Percentiles rank a stretch among this genome's conserved stretches.
These are phyloP conservation scores for Zaprionus davidi DNA, from an alignment of 1,140 invertebrate species.

Conservation along the genomic window DNA sequence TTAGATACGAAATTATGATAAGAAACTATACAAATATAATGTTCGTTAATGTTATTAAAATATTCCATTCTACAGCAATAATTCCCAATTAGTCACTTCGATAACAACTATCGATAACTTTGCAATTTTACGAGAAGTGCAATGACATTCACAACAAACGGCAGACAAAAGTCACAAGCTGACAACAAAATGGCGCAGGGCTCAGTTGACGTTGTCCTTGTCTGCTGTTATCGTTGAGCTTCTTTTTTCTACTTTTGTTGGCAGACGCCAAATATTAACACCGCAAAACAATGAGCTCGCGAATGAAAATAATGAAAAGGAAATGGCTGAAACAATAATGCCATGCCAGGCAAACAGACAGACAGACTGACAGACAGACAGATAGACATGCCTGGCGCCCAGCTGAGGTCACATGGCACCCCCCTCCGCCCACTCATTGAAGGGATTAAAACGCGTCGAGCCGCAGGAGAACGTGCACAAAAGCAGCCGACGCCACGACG, in stretches of 20 bases:
- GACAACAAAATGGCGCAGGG: constrained; percentile 69
- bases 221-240: constrained; percentile 30
- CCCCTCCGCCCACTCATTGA: neutral
- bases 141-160: constrained; percentile 62
- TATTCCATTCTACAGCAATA: too few species aligned
- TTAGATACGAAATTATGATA: too few species aligned
- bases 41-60: too few species aligned
- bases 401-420: neutral
- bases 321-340: constrained; percentile 43
- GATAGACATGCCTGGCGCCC: neutral
- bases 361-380: neutral
- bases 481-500: neutral
- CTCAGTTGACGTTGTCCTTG: neutral
- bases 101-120: neutral
- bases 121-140: constrained; percentile 55
- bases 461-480: neutral
- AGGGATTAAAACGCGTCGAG: constrained; percentile 4
- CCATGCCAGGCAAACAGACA: constrained; percentile 9
- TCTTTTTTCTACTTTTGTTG: constrained; percentile 45
- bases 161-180: constrained; percentile 49
- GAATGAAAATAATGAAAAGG: constrained; percentile 24
- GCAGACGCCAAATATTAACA: constrained; percentile 81
- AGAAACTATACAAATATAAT: too few species aligned
- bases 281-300: constrained; percentile 72
- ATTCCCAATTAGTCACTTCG: neutral